Evolutionary conservation across 2,888 invertebrate genomes (phyloP), one percentile per base, ranked within the genome.

Genomic region (Hypolimnas misippus): DNA sequence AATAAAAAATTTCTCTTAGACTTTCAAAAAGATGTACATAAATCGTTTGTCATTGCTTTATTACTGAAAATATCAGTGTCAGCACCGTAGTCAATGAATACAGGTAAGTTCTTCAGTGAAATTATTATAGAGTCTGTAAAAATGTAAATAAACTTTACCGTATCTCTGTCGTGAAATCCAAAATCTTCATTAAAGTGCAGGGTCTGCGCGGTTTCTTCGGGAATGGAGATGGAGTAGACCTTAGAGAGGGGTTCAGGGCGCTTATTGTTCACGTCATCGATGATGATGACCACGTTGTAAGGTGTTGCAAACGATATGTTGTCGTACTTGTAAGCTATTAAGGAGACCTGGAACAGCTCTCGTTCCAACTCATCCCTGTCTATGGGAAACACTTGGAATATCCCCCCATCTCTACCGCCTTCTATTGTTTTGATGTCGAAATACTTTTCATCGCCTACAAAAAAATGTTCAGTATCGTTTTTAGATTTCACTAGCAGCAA

Each of bases 241-340:
- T 70, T 19, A 0, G 84, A 74, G 12, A 86, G 73, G 0, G 94
- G 93, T 69, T 75, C 72, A 0, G 96, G 96, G 12, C 73, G 75
- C 74, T 96, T 93, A 76, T 96, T 95, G 76, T 96, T 96, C 29
- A 95, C 85, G 67, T 93, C 93, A 52, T 93, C 83, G 1, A 93
- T 86, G 60, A 93, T 92, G 54, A 93, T 86, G 12, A 89, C 87
- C 0, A 93, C 82, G 0, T 76, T 69, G 8, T 83, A 76, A 1
- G 70, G 69, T 0, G 86, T 87, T 7, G 74, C 75, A 67, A 84
- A 89, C 0, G 79, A 72, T 19, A 73, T 74, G 65, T 84, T 83
- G 62, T 83, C 82, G 25, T 72, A 74, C 70, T 93, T 93, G 71
- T 87, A 92, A 0, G 93, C 93, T 44, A 88, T 77, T 8, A 93